These are phyloP conservation scores for Lithosia quadra DNA, from an alignment of 2,888 invertebrate genomes.

Conservation along the genomic window DNA sequence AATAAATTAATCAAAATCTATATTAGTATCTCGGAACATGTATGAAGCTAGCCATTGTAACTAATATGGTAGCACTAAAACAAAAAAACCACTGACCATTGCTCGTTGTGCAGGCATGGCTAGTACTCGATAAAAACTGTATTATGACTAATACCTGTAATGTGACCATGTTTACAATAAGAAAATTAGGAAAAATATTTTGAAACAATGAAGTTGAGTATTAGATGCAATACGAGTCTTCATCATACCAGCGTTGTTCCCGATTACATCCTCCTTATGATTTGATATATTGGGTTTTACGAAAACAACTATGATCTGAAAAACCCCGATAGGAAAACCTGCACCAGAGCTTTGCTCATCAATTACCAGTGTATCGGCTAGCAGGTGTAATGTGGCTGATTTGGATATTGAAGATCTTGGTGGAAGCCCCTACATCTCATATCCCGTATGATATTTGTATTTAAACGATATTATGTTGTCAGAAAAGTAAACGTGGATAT, in stretches of 20 bases:
- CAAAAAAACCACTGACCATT: slow-evolving; percentile 60
- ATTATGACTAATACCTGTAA: slow-evolving; percentile 54
- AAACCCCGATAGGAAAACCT: background rate
- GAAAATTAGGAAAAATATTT: background rate
- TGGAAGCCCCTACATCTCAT: too few relatives aligned
- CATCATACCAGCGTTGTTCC: background rate
- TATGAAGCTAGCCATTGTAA: slow-evolving; percentile 29
- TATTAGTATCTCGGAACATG: slow-evolving; percentile 29
- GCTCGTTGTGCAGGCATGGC: slow-evolving; percentile 60
- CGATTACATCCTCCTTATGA: too few relatives aligned
- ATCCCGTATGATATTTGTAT: too few relatives aligned
- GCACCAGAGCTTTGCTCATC: background rate
- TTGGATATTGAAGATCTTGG: background rate
- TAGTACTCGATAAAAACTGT: slow-evolving; percentile 64
- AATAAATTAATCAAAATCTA: slow-evolving; percentile 29
- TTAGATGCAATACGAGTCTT: background rate
- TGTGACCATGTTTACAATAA: slow-evolving; percentile 40
- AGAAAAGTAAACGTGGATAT: too few relatives aligned
- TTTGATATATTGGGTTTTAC: too few relatives aligned
- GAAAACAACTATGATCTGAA: too few relatives aligned
- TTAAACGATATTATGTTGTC: too few relatives aligned
- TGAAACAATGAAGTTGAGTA: background rate
- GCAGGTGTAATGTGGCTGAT: background rate
- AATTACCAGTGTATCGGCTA: too few relatives aligned
- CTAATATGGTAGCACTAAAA: slow-evolving; percentile 29